These are phyloP conservation scores for Ranitomeya variabilis DNA, from an alignment of 2,113 vertebrate species.

Conservation along the genomic window DNA sequence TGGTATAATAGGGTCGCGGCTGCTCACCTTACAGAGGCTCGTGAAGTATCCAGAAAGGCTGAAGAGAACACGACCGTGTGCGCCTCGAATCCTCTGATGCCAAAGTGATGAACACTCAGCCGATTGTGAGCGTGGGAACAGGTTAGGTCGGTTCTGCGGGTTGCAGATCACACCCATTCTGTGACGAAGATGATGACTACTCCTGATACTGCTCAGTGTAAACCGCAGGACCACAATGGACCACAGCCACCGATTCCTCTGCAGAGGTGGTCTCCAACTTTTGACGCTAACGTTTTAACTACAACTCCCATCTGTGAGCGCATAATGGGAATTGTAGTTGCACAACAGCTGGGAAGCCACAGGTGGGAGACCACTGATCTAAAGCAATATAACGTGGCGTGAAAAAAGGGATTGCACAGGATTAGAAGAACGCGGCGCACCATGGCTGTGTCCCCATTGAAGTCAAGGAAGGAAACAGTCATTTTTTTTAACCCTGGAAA, in stretches of 20 bases:
- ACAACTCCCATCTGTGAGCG: background rate
- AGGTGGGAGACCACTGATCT: background rate
- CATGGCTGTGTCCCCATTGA: background rate
- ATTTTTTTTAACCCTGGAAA: background rate
- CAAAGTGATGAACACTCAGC: background rate
- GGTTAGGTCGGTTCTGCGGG: constrained; percentile 44
- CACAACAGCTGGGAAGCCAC: background rate
- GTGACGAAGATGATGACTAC: constrained; percentile 3
- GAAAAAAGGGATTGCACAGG: background rate
- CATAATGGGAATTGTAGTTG: too few species aligned
- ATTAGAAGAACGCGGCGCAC: background rate
- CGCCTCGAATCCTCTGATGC: background rate
- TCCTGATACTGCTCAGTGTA: background rate
- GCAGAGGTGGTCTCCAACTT: background rate
- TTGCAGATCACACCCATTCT: constrained; percentile 20
- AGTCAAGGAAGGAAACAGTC: background rate
- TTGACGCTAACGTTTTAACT: background rate
- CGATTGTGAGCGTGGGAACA: constrained; percentile 16
- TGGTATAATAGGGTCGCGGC: background rate
- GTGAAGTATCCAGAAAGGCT: background rate
- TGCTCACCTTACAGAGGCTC: constrained; percentile 39
- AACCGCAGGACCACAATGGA: background rate
- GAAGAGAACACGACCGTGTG: background rate
- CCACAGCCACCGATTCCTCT: background rate
- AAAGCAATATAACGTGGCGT: background rate